Percentiles rank a stretch among this genome's conserved stretches.
phyloP scores from a whole-genome alignment of 2,797 vertebrate genomes.

The Rhinella marina region DNA sequence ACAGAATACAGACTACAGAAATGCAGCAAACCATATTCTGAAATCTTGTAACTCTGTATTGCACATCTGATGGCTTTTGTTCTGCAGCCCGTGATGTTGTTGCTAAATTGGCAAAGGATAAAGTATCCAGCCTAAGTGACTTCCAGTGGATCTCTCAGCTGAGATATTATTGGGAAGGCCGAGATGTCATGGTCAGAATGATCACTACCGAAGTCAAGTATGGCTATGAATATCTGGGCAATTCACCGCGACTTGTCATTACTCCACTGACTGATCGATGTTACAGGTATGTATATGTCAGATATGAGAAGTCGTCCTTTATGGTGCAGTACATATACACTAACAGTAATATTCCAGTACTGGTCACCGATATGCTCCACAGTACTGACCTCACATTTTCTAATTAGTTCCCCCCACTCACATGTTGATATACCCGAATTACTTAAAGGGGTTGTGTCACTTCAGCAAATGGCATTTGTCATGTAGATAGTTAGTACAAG shows the following conservation, averaged over 20 bases:
- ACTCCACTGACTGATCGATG: slow-evolving; percentile 92
- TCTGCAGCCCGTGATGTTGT: slow-evolving; percentile 87
- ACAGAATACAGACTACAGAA: neutral
- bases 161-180: slow-evolving; percentile 87
- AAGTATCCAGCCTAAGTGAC: slow-evolving; percentile 82
- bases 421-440: neutral
- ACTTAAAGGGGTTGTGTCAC: neutral
- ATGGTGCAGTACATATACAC: neutral
- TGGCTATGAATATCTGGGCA: slow-evolving; percentile 94
- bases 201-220: slow-evolving; percentile 89
- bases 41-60: neutral
- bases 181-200: slow-evolving; percentile 85
- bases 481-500: too few relatives aligned
- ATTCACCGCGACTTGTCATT: slow-evolving; percentile 89
- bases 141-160: slow-evolving; percentile 95
- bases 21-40: neutral
- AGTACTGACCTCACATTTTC: too few relatives aligned
- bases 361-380: too few relatives aligned
- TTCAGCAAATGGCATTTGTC: too few relatives aligned
- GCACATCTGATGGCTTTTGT: neutral
- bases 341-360: neutral
- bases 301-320: too few relatives aligned
- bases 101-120: slow-evolving; percentile 79
- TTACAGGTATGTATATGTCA: slow-evolving; percentile 89
- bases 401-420: too few relatives aligned